Percentiles rank a stretch among this genome's conserved stretches.
Conservation (phyloP, 2,113 vertebrate genomes). For the Suricata suricatta region DNA sequence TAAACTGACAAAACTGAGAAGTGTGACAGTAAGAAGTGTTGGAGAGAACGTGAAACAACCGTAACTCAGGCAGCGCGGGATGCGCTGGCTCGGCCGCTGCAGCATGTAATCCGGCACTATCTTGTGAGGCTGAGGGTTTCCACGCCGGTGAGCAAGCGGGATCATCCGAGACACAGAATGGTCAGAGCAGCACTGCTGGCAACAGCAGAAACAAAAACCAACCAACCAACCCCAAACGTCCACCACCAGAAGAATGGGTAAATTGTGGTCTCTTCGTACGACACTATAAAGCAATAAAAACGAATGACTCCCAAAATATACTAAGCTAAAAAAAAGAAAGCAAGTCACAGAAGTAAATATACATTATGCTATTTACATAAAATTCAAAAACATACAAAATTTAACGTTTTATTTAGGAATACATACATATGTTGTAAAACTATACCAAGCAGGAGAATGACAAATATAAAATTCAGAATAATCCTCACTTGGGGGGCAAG, state of each 20-base stretch:
- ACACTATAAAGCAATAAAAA: slow-evolving; percentile 14
- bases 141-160: background rate
- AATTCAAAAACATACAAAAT: slow-evolving; percentile 69
- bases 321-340: slow-evolving; percentile 18
- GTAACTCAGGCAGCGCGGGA: background rate
- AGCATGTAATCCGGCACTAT: background rate
- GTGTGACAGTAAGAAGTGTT: background rate
- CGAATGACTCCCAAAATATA: slow-evolving; percentile 10
- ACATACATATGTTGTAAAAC: slow-evolving; percentile 26
- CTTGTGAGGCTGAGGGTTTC: background rate
- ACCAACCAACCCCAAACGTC: background rate
- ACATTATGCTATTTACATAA: slow-evolving; percentile 55
- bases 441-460: background rate
- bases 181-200: background rate
- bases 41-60: background rate
- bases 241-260: background rate
- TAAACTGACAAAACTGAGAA: background rate
- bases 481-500: background rate
- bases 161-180: background rate
- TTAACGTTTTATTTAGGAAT: slow-evolving; percentile 36
- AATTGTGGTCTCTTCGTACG: background rate
- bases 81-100: background rate
- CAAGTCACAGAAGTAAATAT: slow-evolving; percentile 41
- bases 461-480: slow-evolving; percentile 48
- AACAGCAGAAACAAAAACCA: background rate